Evolutionary conservation across 2,113 vertebrate species (phyloP).

Genomic region (Cyanoderma ruficeps): DNA sequence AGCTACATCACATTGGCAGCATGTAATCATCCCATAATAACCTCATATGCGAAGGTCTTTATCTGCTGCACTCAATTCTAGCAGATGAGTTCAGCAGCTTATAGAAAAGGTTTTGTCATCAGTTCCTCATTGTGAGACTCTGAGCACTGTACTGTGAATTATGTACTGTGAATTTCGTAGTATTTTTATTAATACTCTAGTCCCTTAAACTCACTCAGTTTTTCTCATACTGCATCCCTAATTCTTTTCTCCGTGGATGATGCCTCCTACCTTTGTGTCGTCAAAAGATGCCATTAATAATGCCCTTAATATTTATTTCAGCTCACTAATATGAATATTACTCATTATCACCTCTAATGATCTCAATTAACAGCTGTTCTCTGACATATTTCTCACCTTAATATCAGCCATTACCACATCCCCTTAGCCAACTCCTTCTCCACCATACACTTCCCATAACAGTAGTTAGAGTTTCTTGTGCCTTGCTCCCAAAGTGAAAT

Average conservation of each 20-base stretch:
- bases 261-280: not conserved
- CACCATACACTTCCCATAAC: not conserved
- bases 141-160: not conserved
- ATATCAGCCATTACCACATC: not conserved
- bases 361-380: not conserved
- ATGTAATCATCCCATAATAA: slow-evolving; percentile 29
- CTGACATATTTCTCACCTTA: not conserved
- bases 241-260: not conserved
- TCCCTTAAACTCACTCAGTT: not conserved
- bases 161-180: not conserved
- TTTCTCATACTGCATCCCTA: not conserved
- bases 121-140: not conserved
- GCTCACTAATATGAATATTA: not conserved
- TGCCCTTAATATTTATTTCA: not conserved
- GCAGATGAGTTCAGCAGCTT: not conserved
- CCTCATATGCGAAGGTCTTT: not conserved
- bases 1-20: not conserved
- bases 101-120: not conserved
- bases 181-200: not conserved
- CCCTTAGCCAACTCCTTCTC: not conserved
- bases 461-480: not conserved
- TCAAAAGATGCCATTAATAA: not conserved
- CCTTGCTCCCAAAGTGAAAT: not conserved
- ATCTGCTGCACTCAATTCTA: not conserved
- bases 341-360: not conserved